Evolutionary conservation across 2,797 vertebrate species (phyloP).

Genomic region (Poeciliopsis gracilis): DNA sequence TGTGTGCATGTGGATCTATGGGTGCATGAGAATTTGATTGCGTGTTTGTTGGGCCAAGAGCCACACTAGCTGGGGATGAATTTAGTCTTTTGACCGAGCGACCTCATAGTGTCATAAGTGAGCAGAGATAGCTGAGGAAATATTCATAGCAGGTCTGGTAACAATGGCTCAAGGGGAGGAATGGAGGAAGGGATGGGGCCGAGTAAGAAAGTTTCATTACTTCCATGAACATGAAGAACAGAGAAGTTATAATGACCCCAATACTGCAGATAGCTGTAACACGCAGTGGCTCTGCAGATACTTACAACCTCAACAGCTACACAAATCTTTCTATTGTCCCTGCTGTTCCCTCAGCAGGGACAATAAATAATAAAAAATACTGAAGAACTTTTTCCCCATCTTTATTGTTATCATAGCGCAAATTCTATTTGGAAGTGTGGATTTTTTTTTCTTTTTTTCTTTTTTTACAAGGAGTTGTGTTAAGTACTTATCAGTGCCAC

Average conservation of each 20-base stretch:
- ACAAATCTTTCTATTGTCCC: not conserved
- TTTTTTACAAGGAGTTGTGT: no score
- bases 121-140: conserved; percentile 67
- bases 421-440: no score
- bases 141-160: conserved; percentile 54
- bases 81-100: conserved; percentile 78
- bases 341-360: not conserved
- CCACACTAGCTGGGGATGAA: conserved; percentile 73
- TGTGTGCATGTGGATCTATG: conserved; percentile 16
- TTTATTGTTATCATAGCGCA: not conserved
- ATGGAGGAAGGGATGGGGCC: conserved; percentile 17
- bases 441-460: no score
- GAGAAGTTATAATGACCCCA: conserved; percentile 24
- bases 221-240: conserved; percentile 4
- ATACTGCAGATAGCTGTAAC: conserved; percentile 35
- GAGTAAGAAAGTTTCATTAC: conserved; percentile 47
- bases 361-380: not conserved
- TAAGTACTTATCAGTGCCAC: no score
- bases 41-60: conserved; percentile 63
- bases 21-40: conserved; percentile 20
- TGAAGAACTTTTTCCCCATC: not conserved
- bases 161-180: conserved; percentile 48
- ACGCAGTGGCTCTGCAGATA: conserved; percentile 14
- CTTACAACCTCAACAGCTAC: not conserved
- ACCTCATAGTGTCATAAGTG: conserved; percentile 84